phyloP scores from a whole-genome alignment of 2,797 vertebrate species.

The Morus bassanus region DNA sequence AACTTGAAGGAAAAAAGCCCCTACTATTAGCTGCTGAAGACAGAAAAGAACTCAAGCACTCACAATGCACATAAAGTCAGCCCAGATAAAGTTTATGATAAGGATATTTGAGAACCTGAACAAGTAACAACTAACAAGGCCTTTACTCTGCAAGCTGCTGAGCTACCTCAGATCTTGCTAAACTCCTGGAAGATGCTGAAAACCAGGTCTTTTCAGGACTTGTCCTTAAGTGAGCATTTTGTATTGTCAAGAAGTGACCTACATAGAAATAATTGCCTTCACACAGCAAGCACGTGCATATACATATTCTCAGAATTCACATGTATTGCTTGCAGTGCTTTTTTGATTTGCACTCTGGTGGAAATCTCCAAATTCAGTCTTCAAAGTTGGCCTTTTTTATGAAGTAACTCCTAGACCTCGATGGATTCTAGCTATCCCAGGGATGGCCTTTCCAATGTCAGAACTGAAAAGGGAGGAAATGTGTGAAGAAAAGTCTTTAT shows the following conservation, averaged over 20 bases:
- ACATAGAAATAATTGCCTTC: neutral
- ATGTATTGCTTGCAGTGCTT: neutral
- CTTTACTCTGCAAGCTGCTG: neutral
- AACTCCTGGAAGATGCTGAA: neutral
- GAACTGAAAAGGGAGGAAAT: neutral
- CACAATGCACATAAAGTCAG: neutral
- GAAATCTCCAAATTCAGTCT: neutral
- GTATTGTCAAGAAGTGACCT: neutral
- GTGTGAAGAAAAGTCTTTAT: neutral
- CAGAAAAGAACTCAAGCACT: neutral
- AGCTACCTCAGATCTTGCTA: neutral
- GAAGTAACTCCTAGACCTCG: neutral
- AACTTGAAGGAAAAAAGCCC: neutral
- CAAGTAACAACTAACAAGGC: neutral
- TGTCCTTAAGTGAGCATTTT: neutral
- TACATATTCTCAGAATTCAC: neutral
- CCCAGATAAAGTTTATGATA: neutral
- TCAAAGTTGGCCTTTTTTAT: neutral
- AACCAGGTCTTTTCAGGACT: neutral
- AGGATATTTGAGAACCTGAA: neutral
- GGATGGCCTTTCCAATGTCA: neutral
- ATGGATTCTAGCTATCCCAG: neutral
- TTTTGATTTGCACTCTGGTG: neutral
- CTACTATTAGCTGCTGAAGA: neutral
- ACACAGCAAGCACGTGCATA: accelerated